phyloP scores from a whole-genome alignment of 2,113 vertebrate species.

The Nycticryphes semicollaris region DNA sequence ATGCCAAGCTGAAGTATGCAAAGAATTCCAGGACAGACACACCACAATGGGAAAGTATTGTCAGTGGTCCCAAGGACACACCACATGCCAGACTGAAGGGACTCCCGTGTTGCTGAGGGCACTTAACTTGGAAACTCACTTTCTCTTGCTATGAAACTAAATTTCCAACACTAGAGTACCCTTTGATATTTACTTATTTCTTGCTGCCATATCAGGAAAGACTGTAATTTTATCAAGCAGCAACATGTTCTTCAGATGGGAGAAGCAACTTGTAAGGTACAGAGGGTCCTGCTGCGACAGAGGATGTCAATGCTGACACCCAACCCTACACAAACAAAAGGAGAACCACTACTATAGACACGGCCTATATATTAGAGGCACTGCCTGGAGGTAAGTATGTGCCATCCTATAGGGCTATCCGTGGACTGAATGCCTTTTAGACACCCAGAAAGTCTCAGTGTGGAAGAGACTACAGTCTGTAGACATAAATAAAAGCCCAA shows the following conservation, averaged over 20 bases:
- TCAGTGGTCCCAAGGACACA: background rate
- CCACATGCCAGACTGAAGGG: background rate
- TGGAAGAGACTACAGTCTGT: background rate
- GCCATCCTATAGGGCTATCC: background rate
- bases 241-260: background rate
- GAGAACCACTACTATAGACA: background rate
- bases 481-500: background rate
- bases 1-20: background rate
- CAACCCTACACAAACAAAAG: background rate
- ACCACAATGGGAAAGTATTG: background rate
- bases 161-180: background rate
- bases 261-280: background rate
- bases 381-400: background rate
- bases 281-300: background rate
- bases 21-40: background rate
- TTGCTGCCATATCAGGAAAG: background rate
- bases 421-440: background rate
- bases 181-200: background rate
- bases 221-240: background rate
- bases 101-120: rapidly evolving
- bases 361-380: background rate
- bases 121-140: background rate
- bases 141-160: background rate
- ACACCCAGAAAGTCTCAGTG: background rate
- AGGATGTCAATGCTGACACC: background rate